A percentile compares a stretch with the other conserved stretches of the same genome.
phyloP scores from a whole-genome alignment of 2,888 invertebrate species.

The Neria commutata region DNA sequence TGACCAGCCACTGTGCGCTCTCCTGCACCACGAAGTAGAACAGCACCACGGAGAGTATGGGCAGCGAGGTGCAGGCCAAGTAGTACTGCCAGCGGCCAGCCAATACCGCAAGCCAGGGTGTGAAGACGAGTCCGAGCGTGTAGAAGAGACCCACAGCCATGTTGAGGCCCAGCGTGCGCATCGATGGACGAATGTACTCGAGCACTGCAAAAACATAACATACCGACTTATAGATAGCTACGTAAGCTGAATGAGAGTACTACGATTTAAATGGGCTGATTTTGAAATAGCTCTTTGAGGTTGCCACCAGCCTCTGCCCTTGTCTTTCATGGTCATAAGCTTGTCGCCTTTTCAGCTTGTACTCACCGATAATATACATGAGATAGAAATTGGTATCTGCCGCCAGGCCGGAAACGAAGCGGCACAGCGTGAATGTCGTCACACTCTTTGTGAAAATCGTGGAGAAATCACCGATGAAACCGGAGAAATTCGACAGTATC shows the following conservation, averaged over 20 bases:
- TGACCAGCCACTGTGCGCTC: constrained; percentile 69
- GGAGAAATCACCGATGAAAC: constrained; percentile 65
- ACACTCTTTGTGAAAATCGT: constrained; percentile 64
- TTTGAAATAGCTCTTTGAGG: no score
- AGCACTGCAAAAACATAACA: constrained; percentile 60
- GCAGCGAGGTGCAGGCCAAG: constrained; percentile 64
- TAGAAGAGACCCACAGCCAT: constrained; percentile 68
- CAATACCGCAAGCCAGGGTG: constrained; percentile 64
- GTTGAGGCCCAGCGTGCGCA: constrained; percentile 67
- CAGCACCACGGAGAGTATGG: constrained; percentile 62
- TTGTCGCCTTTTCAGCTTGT: no score
- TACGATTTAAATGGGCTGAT: no score
- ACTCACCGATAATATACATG: constrained; percentile 69
- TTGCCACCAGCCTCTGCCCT: no score
- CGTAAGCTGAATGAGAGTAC: neutral
- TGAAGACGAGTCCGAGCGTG: constrained; percentile 64
- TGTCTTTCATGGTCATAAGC: neutral
- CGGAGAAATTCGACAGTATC: constrained; percentile 65
- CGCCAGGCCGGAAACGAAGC: constrained; percentile 68
- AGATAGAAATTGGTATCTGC: constrained; percentile 68
- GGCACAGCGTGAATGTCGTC: constrained; percentile 63
- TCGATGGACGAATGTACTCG: constrained; percentile 67
- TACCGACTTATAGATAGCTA: neutral
- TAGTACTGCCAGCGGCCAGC: constrained; percentile 65
- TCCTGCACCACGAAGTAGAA: constrained; percentile 67